A percentile compares a stretch with the other conserved stretches of the same genome.
Conservation (phyloP, 2,113 vertebrate genomes). For the Tretioscincus oriximinensis region DNA sequence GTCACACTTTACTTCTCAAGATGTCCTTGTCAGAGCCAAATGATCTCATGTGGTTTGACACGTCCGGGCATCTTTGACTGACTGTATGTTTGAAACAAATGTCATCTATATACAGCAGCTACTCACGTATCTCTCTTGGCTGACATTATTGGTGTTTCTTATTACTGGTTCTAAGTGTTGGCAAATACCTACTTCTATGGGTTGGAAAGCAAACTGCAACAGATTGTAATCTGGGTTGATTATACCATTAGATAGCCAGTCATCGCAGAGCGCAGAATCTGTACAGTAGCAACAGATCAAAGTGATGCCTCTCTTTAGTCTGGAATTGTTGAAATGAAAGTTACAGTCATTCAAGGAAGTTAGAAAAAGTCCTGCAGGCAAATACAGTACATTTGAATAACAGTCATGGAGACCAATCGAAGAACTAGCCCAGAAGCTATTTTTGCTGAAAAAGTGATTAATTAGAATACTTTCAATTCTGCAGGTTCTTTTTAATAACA, state of each 20-base stretch:
- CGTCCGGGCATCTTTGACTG: conserved; percentile 49
- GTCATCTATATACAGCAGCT: conserved; percentile 72
- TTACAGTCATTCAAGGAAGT: background rate
- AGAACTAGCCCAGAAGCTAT: too few species aligned
- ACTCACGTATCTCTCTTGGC: conserved; percentile 68
- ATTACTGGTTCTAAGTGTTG: conserved; percentile 27
- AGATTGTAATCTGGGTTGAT: background rate
- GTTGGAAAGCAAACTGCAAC: conserved; percentile 57
- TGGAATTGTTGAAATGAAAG: background rate
- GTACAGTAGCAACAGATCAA: conserved; percentile 7
- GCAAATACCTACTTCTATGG: conserved; percentile 45
- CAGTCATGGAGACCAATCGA: background rate
- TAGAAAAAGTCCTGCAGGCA: background rate
- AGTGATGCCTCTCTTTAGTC: background rate
- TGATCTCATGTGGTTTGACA: conserved; percentile 41
- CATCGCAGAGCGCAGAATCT: background rate
- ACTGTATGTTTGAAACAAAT: conserved; percentile 63
- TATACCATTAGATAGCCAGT: conserved; percentile 6
- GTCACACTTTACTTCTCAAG: background rate
- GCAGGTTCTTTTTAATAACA: background rate
- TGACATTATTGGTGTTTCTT: conserved; percentile 56
- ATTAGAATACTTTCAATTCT: too few species aligned
- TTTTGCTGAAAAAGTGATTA: too few species aligned
- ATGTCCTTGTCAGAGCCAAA: conserved; percentile 14
- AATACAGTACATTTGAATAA: background rate